Percentiles rank a stretch among this genome's conserved stretches.
Conservation (phyloP, 2,113 vertebrate species). For the Syngnathus scovelli region DNA sequence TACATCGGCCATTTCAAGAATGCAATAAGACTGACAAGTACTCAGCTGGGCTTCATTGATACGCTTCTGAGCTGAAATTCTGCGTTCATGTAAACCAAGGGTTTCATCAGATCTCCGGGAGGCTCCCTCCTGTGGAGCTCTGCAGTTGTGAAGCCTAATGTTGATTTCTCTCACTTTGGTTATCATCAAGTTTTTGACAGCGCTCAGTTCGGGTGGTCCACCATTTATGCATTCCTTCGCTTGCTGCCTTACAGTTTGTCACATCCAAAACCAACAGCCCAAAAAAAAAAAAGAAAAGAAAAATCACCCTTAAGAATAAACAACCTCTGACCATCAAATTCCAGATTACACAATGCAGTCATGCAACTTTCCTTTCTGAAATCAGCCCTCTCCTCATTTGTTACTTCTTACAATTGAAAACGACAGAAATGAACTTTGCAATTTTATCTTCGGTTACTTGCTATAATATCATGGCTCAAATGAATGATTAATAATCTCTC, state of each 20-base stretch:
- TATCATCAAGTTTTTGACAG: neutral
- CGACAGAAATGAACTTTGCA: conserved; percentile 14
- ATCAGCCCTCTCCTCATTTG: conserved; percentile 18
- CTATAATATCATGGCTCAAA: neutral
- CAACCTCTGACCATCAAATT: neutral
- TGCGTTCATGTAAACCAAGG: neutral
- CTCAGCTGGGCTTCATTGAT: neutral
- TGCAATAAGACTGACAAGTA: neutral
- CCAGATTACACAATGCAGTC: conserved; percentile 1
- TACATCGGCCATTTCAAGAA: neutral
- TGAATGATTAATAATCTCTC: neutral
- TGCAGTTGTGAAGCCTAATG: neutral
- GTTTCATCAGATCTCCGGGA: conserved; percentile 1
- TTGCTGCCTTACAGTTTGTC: neutral
- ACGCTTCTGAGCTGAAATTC: neutral
- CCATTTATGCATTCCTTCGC: neutral
- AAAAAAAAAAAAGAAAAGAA: neutral
- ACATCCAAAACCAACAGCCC: neutral
- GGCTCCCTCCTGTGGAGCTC: neutral
- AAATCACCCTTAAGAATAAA: conserved; percentile 8
- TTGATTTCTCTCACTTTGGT: neutral
- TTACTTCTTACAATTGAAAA: conserved; percentile 37
- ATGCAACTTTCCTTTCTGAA: too few relatives aligned
- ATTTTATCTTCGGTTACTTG: neutral
- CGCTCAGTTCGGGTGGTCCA: neutral